phyloP scores from a whole-genome alignment of 2,888 invertebrate species.

The Thera britannica region DNA sequence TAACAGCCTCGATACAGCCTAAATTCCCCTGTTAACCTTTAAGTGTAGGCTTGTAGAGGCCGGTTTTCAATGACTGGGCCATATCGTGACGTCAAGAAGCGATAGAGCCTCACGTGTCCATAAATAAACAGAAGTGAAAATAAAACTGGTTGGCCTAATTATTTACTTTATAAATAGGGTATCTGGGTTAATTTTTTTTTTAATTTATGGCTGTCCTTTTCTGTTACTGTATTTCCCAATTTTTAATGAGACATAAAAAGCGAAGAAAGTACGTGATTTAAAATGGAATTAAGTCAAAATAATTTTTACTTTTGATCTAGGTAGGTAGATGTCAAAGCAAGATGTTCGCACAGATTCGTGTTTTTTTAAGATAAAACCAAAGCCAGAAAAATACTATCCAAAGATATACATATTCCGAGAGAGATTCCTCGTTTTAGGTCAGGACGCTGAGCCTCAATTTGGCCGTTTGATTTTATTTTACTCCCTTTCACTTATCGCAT shows the following conservation, averaged over 20 bases:
- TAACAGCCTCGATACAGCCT: slow-evolving; percentile 20
- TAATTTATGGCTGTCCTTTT: not conserved
- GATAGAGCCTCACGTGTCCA: slow-evolving; percentile 44
- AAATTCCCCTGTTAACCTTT: slow-evolving; percentile 26
- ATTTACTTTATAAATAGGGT: slow-evolving; percentile 53
- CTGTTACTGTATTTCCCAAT: not conserved
- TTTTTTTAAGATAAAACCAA: no score
- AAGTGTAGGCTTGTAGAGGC: slow-evolving; percentile 35
- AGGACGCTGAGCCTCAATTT: no score
- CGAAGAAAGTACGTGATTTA: no score
- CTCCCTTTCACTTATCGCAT: slow-evolving; percentile 1
- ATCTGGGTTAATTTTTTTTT: slow-evolving; percentile 38
- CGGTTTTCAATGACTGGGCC: slow-evolving; percentile 35
- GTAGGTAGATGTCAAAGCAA: no score
- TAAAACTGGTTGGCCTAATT: slow-evolving; percentile 60
- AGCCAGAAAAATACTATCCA: not conserved
- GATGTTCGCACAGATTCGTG: no score
- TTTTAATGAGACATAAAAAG: no score
- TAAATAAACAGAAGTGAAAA: slow-evolving; percentile 57
- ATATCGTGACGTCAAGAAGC: slow-evolving; percentile 49
- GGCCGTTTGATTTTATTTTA: not conserved
- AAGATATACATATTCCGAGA: not conserved
- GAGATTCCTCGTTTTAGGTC: no score
- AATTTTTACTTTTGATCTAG: no score
- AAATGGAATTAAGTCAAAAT: no score